Percentiles rank a stretch among this genome's conserved stretches.
Evolutionary conservation across 2,113 vertebrate genomes (phyloP).

Genomic region (Todiramphus chloris): DNA sequence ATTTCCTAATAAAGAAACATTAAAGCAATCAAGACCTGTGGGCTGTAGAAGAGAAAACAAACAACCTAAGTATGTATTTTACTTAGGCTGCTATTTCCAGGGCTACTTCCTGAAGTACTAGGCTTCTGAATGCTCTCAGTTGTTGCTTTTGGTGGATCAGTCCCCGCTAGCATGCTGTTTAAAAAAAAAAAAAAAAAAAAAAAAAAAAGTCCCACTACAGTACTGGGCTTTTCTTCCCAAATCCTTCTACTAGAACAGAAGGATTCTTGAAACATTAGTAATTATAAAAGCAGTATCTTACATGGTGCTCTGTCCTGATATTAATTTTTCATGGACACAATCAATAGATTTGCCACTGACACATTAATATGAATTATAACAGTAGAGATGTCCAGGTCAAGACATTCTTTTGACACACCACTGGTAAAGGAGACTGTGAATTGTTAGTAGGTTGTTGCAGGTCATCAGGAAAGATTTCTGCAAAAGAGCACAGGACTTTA

Average conservation of each 20-base stretch:
- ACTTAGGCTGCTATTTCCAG: neutral
- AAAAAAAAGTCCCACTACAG: neutral
- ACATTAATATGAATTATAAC: neutral
- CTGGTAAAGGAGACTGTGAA: neutral
- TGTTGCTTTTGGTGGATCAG: neutral
- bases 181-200: neutral
- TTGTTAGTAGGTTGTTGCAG: neutral
- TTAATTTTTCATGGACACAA: neutral
- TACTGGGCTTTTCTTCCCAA: neutral
- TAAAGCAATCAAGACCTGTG: neutral
- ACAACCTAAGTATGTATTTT: neutral
- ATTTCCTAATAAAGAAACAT: neutral
- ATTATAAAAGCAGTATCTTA: neutral
- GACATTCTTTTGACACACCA: neutral
- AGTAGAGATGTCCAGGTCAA: neutral
- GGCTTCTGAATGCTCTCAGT: neutral
- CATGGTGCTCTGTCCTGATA: neutral
- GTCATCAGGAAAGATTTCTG: neutral
- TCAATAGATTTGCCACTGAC: neutral
- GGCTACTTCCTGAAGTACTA: neutral
- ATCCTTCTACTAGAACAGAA: neutral
- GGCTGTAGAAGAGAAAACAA: neutral
- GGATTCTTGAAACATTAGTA: neutral
- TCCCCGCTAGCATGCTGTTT: neutral
- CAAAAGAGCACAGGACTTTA: neutral